phyloP scores from a whole-genome alignment of 2,888 invertebrate genomes.

The Philaethria dido region DNA sequence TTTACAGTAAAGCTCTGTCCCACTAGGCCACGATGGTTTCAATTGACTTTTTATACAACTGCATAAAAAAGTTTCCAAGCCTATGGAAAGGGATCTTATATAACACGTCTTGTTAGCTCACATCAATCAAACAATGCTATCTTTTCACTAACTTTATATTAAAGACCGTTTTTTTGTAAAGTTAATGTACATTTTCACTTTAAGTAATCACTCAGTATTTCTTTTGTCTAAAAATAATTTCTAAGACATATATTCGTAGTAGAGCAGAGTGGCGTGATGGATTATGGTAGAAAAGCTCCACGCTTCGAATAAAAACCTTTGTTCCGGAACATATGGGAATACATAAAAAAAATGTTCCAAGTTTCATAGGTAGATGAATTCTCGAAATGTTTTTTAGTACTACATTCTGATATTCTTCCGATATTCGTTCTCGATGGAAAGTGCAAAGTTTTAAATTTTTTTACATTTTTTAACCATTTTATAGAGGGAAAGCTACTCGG shows the following conservation, averaged over 20 bases:
- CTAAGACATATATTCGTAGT: conserved; percentile 36
- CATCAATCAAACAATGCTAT: not conserved
- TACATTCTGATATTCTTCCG: conserved; percentile 9
- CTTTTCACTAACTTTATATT: not conserved
- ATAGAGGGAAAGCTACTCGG: conserved; percentile 3
- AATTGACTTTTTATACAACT: no score
- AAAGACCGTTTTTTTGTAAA: not conserved
- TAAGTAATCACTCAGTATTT: conserved; percentile 17
- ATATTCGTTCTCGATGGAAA: conserved; percentile 2
- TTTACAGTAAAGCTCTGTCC: no score
- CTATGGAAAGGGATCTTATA: not conserved
- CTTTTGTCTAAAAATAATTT: conserved; percentile 34
- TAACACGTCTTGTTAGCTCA: not conserved
- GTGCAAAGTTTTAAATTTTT: not conserved
- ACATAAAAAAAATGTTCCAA: conserved; percentile 28
- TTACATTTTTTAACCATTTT: not conserved
- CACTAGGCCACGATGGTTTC: no score
- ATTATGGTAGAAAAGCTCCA: conserved; percentile 35
- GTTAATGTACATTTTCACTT: not conserved
- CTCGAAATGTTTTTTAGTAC: conserved; percentile 21
- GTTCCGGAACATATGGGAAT: conserved; percentile 33
- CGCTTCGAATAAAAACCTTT: conserved; percentile 35
- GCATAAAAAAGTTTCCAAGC: no score
- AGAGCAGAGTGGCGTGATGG: conserved; percentile 37
- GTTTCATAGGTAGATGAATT: conserved; percentile 14